Conservation (phyloP, 2,797 vertebrate species). For the Thripadectes ignobilis region DNA sequence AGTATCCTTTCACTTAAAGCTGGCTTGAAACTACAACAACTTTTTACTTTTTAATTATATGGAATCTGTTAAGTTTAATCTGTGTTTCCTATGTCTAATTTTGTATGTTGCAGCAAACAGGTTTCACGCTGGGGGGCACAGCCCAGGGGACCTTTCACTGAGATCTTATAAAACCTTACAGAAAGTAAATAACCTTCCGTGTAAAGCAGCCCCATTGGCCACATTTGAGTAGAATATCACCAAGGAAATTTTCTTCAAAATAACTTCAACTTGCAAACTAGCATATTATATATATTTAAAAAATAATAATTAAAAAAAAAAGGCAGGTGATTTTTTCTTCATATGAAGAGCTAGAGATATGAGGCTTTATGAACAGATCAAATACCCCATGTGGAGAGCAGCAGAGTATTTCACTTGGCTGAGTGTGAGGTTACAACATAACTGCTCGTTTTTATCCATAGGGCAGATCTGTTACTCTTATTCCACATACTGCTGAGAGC, state of each 20-base stretch:
- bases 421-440: accelerated
- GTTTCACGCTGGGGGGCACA: neutral
- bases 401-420: neutral
- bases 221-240: neutral
- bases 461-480: neutral
- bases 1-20: neutral
- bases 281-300: neutral
- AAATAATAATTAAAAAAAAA: neutral
- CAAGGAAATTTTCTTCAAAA: neutral
- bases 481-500: neutral
- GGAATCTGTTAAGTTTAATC: neutral
- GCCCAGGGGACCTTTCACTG: neutral
- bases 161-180: neutral
- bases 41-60: neutral
- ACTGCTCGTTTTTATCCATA: neutral
- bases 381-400: neutral
- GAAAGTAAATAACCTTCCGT: neutral
- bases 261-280: neutral
- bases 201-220: neutral
- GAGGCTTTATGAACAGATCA: neutral
- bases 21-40: neutral
- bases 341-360: neutral
- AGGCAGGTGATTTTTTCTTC: neutral
- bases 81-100: neutral
- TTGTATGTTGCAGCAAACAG: neutral